Base-by-base conservation (phyloP, 2,888 invertebrate genomes). In the Drosophila mulleri region DNA sequence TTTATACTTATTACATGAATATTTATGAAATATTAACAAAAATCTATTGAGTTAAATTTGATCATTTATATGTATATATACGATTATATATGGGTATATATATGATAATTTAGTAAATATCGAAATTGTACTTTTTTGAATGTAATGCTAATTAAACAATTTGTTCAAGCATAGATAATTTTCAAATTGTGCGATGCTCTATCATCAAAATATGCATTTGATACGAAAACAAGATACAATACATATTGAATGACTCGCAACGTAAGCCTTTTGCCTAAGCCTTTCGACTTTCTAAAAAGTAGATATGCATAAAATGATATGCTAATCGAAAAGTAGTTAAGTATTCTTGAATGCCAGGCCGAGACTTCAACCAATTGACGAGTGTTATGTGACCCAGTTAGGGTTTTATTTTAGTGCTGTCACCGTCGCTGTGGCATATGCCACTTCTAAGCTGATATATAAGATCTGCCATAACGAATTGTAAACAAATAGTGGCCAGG, bases 401-500 rank as follows among this genome's bases (percentile, higher is more conserved):
- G 35, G 45, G 42, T 52, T 64, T 67, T 50, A 47, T 63, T 67
- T 62, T 45, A 50, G 48, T 54, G 59, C 67, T 71, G 52, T 71
- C 58, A 67, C 59, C 37, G 60, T 54, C 41, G 48, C 29, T 20
- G n/a, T 50, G 26, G 45, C 48, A 45, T 47, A 52, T 73, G 67
- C 53, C 73, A 73, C 57, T 73, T 79, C 64, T 80, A 44, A 47
- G 20, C 69, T 67, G 26, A 35, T 35, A 57, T 20, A 70, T 67
- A 84, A 86, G 74, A 78, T 78, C 75, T 83, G 88, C 77, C 79
- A 77, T 77, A 83, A 78, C 75, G 88, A 90, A 88, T 82, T 80
- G 78, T 76, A 76, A 80, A 77, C 72, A 81, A 88, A 82, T 79
- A 76, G 58, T 76, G 48, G 60, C 66, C 67, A 64, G 72, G 23